A percentile compares a stretch with the other conserved stretches of the same genome.
phyloP scores from a whole-genome alignment of 2,113 vertebrate genomes.

The Anhinga anhinga region DNA sequence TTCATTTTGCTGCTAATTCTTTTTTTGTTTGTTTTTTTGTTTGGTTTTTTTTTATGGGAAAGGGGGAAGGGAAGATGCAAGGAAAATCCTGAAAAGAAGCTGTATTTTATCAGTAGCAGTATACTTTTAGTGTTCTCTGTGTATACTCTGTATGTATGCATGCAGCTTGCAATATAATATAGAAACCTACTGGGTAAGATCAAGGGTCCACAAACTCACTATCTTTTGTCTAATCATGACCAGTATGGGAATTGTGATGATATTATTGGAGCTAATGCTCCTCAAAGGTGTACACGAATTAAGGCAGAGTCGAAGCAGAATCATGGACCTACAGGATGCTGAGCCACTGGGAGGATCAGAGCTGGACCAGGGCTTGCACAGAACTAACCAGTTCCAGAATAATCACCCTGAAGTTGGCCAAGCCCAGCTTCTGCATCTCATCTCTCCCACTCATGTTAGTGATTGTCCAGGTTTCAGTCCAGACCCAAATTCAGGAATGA shows the following conservation, averaged over 20 bases:
- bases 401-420: background rate
- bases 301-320: background rate
- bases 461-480: background rate
- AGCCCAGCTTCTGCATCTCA: background rate
- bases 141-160: background rate
- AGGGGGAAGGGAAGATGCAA: background rate
- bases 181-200: background rate
- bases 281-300: background rate
- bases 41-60: background rate
- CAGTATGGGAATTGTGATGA: background rate
- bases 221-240: background rate
- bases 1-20: background rate
- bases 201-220: background rate
- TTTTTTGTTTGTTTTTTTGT: background rate
- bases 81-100: background rate
- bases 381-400: background rate
- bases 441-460: background rate
- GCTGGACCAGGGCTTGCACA: background rate
- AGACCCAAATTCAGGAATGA: background rate
- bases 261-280: background rate
- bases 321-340: background rate
- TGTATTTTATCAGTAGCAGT: background rate
- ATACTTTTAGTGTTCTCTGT: background rate
- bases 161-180: background rate
- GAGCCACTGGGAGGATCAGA: background rate